Percentiles rank a stretch among this genome's conserved stretches.
phyloP scores from a whole-genome alignment of 2,888 invertebrate species.

The Dasysyrphus tricinctus region DNA sequence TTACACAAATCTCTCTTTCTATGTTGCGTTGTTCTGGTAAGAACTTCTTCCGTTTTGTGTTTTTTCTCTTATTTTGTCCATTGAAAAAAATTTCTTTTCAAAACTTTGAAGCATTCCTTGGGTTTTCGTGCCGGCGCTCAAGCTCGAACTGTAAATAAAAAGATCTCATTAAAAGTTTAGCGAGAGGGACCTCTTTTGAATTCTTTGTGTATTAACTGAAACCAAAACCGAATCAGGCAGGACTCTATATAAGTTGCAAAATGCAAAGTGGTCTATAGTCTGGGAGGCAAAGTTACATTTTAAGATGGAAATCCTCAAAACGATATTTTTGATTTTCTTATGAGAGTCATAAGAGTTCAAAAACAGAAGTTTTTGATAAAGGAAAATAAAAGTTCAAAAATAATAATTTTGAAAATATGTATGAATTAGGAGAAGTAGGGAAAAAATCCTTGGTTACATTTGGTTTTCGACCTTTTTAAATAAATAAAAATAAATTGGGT shows the following conservation, averaged over 20 bases:
- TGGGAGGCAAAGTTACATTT: background rate
- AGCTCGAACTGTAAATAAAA: constrained; percentile 73
- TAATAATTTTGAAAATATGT: too few species aligned
- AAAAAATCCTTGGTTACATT: too few species aligned
- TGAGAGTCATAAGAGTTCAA: too few species aligned
- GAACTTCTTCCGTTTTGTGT: background rate
- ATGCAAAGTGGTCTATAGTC: constrained; percentile 32
- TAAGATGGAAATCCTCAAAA: background rate
- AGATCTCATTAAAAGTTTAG: constrained; percentile 75
- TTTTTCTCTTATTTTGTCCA: background rate
- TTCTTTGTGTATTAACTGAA: constrained; percentile 71
- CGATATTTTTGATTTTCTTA: too few species aligned
- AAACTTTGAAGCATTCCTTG: constrained; percentile 70
- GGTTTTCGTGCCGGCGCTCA: constrained; percentile 48
- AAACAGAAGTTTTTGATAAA: too few species aligned
- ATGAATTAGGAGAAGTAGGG: too few species aligned
- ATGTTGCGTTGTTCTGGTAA: constrained; percentile 6
- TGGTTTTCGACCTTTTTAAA: too few species aligned
- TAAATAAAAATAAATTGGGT: too few species aligned
- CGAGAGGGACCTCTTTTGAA: constrained; percentile 41
- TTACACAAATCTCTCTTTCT: constrained; percentile 10
- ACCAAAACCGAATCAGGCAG: constrained; percentile 64
- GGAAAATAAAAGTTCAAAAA: too few species aligned
- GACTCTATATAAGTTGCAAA: constrained; percentile 66
- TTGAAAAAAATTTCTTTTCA: constrained; percentile 50